Base-by-base conservation (phyloP, 1,140 invertebrate species). In the Orchesella cincta region DNA sequence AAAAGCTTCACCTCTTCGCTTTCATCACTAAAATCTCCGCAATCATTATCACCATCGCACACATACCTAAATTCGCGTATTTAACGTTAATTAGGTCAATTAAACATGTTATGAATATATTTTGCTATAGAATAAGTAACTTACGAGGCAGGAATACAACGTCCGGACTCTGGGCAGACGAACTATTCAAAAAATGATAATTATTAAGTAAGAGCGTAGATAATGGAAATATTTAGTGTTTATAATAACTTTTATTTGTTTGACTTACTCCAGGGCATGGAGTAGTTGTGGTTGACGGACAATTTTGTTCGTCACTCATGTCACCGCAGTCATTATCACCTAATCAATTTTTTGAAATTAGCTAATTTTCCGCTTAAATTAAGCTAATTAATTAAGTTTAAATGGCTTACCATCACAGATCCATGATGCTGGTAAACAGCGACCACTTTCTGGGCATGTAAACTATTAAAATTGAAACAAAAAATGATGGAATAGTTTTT, bases 241-340 rank as follows among this genome's bases (percentile, higher is more conserved):
- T 14, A n/a, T 57, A 57, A 26, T 5, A 57, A 26, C 54, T 18
- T 57, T 18, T 23, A 5, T n/a, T n/a, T n/a, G n/a, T n/a, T n/a
- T n/a, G n/a, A n/a, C n/a, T 8, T 14, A 5, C 54, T 8, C 5
- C 23, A 23, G 54, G 54, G 23, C 54, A 57, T 5, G 54, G 54
- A n/a, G n/a, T n/a, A n/a, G n/a, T n/a, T n/a, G n/a, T n/a, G n/a
- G n/a, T n/a, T n/a, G n/a, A n/a, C 3, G 54, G 54, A 23, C 54
- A 57, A 16, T 16, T 23, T 16, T 57, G 14, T 26, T 57, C 54
- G 23, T 57, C 54, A 8, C 12, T 18, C 12, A 12, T 5, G 54
- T 57, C 54, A 26, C 54, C 8, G 54, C 54, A 57, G 26, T 57
- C 54, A 57, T 57, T 57, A 26, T 57, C 54, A 18, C 54, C 54